Evolutionary conservation across 1,140 invertebrate species (phyloP), one percentile per base, ranked within the genome.

Genomic region (Liolophura sinensis): DNA sequence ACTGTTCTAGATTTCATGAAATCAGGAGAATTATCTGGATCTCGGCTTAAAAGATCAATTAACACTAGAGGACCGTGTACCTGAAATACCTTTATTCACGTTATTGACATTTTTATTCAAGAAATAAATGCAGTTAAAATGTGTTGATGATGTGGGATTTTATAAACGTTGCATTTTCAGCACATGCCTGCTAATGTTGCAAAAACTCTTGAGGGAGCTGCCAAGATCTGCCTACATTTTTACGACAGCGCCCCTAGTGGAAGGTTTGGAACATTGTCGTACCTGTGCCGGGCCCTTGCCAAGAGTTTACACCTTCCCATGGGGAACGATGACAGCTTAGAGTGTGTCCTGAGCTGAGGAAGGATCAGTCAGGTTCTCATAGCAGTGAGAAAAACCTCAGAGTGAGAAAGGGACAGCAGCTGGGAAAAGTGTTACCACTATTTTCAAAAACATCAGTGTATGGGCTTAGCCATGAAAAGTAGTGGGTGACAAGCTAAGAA

Each of bases 211-310:
- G 96, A 94, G 86, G 96, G 96, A 48, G 93, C 95, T 50, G 94
- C 93, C 0, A 94, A 92, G 67, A 94, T 99, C 67, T 99, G 97
- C 84, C 93, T 95, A 84, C 94, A 97, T 85, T 93, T 99, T 78
- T 99, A 98, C 83, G 97, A 99, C 83, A 94, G 92, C 82, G 97
- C 97, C 22, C 97, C 97, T 7, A 97, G 95, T 82, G 97, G 97
- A 52, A 91, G 91, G 78, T 98, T 90, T 85, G 97, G 97, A 63
- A 98, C 97, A 20, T 98, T 98, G 94, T 97, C 95, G 0, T 99
- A 99, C 77, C 89, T 99, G 74, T 93, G 95, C 40, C 89, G 94
- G 76, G 93, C 95, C 54, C 89, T 95, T 18, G 91, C 76, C 0
- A 71, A 75, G 14, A 67, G 70, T 12, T 52, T 85, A n/a, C 54